Conservation (phyloP, 2,888 invertebrate species). For the Diogma glabrata region DNA sequence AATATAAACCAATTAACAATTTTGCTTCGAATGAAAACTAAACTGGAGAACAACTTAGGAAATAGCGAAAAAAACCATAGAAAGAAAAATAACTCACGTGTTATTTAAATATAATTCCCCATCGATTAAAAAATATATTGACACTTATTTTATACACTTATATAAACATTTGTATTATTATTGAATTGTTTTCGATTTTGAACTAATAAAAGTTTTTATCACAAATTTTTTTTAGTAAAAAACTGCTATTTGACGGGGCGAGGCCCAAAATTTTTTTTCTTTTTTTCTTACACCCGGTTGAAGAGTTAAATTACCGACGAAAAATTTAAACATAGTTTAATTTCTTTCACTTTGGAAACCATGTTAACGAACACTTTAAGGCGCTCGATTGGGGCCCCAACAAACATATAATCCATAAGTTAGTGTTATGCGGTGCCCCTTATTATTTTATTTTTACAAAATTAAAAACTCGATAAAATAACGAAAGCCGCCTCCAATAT, state of each 20-base stretch:
- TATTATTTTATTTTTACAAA: constrained; percentile 20
- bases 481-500: constrained; percentile 26
- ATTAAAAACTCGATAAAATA: constrained; percentile 23
- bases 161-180: constrained; percentile 4
- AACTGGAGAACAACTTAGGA: constrained; percentile 6
- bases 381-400: constrained; percentile 24
- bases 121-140: constrained; percentile 8
- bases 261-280: constrained; percentile 26
- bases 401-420: constrained; percentile 23
- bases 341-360: constrained; percentile 1
- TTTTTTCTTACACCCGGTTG: constrained; percentile 12
- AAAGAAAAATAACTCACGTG: constrained; percentile 11
- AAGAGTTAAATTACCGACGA: constrained; percentile 5
- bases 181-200: too few species aligned
- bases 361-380: constrained; percentile 9
- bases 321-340: constrained; percentile 2
- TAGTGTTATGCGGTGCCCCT: constrained; percentile 24
- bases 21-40: background rate
- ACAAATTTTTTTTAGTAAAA: constrained; percentile 8
- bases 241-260: constrained; percentile 29
- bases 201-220: background rate
- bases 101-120: constrained; percentile 10
- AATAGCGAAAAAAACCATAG: constrained; percentile 1
- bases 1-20: constrained; percentile 3
- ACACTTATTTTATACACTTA: constrained; percentile 10